A percentile compares a stretch with the other conserved stretches of the same genome.
These are phyloP conservation scores for Gyrodactylus bullatarudis DNA, from an alignment of 1,140 invertebrate genomes.

Conservation along the genomic window DNA sequence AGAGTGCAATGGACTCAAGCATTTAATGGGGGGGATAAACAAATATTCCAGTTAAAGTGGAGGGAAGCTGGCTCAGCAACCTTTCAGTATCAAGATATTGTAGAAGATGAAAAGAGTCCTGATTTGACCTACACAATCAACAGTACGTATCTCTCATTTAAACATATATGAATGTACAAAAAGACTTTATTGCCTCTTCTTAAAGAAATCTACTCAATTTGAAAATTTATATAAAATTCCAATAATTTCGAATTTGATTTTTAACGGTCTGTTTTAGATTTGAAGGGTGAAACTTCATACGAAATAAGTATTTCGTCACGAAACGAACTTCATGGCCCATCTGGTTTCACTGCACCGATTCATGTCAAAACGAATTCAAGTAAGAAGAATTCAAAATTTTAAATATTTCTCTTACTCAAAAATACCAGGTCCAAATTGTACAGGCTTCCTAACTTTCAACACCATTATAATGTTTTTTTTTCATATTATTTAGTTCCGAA, in stretches of 20 bases:
- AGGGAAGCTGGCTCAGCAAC: background rate
- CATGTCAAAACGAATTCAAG: background rate
- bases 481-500: background rate
- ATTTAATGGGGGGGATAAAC: background rate
- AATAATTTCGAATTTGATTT: background rate
- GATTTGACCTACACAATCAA: background rate
- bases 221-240: too few relatives aligned
- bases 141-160: too few relatives aligned
- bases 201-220: too few relatives aligned
- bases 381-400: background rate
- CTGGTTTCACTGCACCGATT: background rate
- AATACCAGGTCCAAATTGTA: too few relatives aligned
- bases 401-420: background rate
- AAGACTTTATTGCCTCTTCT: too few relatives aligned
- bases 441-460: too few relatives aligned
- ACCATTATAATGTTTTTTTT: too few relatives aligned
- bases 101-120: background rate
- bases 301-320: background rate
- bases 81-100: background rate
- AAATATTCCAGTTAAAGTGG: background rate
- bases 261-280: background rate
- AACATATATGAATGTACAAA: too few relatives aligned
- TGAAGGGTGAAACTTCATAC: background rate
- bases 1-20: background rate
- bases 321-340: background rate